Evolutionary conservation across 2,113 vertebrate genomes (phyloP), one percentile per base, ranked within the genome.

Genomic region (Cairina moschata): DNA sequence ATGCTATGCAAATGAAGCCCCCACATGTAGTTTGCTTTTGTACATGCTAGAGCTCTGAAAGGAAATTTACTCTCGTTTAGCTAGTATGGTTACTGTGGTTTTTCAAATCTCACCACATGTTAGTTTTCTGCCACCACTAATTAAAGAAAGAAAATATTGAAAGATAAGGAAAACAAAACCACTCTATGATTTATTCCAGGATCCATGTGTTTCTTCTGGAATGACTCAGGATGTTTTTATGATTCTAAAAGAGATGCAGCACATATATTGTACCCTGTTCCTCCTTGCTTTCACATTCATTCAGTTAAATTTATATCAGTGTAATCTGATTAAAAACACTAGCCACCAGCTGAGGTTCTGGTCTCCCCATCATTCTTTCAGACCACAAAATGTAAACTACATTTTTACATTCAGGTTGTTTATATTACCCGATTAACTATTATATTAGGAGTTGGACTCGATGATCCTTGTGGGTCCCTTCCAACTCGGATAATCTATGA

Each of bases 71-170:
- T 79, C 79, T 94, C 7, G 0, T 79, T 96, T 75, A 81, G 40
- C 74, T 91, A 83, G 63, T 95, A 95, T 31, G 93, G 95, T 87
- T 82, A 56, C 25, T 95, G 96, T 72, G 97, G 96, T 91, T 97
- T 95, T 58, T 67, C 79, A 90, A 62, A 52, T 91, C 69, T 95
- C 59, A 96, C 79, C 86, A 89, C 69, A 52, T 83, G 71, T 80
- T 83, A 94, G 66, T 74, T 86, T 93, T 94, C 42, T 81, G 46
- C 28, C 40, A 83, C 92, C 52, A 63, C 75, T 80, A 97, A 95
- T 95, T 81, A 91, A 90, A 55, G 79, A 69, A 91, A 86, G 59
- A 87, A 73, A 91, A 86, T 32, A 93, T 8, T 86, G 75, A 83
- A 93, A 93, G 38, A 55, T 32, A 69, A 56, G 59, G 40, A 84